phyloP scores from a whole-genome alignment of 2,797 vertebrate genomes.

The Lepus oiostolus region DNA sequence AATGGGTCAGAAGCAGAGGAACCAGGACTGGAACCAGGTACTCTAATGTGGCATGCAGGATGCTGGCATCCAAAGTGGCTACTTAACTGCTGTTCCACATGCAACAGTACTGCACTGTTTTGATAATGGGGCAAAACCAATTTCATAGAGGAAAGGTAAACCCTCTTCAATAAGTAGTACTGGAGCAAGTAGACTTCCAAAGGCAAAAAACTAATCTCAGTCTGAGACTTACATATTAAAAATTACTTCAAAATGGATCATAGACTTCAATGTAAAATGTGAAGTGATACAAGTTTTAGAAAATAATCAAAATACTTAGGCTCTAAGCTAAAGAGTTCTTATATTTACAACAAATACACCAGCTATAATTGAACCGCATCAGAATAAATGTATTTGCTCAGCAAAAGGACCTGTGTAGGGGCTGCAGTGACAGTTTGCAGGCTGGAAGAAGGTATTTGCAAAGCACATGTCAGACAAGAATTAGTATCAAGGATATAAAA shows the following conservation, averaged over 20 bases:
- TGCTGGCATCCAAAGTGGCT: too few species aligned
- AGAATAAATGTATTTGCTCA: constrained; percentile 4
- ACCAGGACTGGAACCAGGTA: too few species aligned
- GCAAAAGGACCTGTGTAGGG: neutral
- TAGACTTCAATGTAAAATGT: neutral
- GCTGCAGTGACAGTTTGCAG: neutral
- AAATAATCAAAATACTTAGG: neutral
- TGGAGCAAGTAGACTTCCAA: neutral
- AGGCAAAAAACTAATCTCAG: neutral
- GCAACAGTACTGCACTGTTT: neutral
- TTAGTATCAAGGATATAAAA: neutral
- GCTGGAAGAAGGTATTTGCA: neutral
- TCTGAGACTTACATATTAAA: neutral
- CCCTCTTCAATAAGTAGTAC: neutral
- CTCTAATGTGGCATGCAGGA: too few species aligned
- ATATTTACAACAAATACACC: neutral
- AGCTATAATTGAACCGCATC: neutral
- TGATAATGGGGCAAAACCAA: neutral
- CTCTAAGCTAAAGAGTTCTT: neutral
- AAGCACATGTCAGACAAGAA: neutral
- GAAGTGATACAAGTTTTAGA: neutral
- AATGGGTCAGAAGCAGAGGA: too few species aligned
- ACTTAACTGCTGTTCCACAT: too few species aligned
- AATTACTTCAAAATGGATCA: neutral
- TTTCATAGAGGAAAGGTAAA: neutral